Base-by-base conservation (phyloP, 2,888 invertebrate species). In the Phaonia tiefii region DNA sequence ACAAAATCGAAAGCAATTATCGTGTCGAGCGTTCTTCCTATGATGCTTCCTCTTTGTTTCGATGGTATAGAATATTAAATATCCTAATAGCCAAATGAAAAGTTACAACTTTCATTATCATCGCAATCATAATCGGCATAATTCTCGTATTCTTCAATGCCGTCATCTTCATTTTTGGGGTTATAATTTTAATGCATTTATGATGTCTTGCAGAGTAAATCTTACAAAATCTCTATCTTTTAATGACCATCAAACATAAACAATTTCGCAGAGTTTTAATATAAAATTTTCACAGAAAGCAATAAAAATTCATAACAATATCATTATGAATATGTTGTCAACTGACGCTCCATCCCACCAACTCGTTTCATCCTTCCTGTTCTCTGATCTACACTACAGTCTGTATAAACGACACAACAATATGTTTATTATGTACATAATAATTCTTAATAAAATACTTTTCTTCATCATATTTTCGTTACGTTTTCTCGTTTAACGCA, bases 271-370 rank as follows among this genome's bases (percentile, higher is more conserved):
- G 63, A 77, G 71, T 81, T 81, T 75, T 75, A 63, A 78, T 75
- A 75, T 72, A 46, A 77, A 75, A 67, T 67, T 58, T 42, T 51
- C 46, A 75, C 51, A 81, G 78, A 77, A 63, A 75, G 78, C 67
- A 81, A 81, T 78, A 78, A 81, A 81, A 81, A 81, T 81, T 81
- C 77, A 81, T 81, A 81, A 78, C 81, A 81, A 81, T 81, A 78
- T 81, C 71, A 72, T 81, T 78, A 81, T 80, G 76, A 80, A 80
- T 71, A 77, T 67, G 71, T 75, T 78, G 75, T 75, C 71, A 81
- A 78, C 31, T 8, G 31, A 3, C 67, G 74, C 67, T 42, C 31
- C 31, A 5, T 31, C 8, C 4, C 31, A 5, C 31, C n/a, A n/a
- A 8, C 8, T 31, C 31, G 31, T 31, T 31, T 31, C 8, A 31